phyloP scores from a whole-genome alignment of 1,140 invertebrate genomes.

The Neodiprion lecontei region DNA sequence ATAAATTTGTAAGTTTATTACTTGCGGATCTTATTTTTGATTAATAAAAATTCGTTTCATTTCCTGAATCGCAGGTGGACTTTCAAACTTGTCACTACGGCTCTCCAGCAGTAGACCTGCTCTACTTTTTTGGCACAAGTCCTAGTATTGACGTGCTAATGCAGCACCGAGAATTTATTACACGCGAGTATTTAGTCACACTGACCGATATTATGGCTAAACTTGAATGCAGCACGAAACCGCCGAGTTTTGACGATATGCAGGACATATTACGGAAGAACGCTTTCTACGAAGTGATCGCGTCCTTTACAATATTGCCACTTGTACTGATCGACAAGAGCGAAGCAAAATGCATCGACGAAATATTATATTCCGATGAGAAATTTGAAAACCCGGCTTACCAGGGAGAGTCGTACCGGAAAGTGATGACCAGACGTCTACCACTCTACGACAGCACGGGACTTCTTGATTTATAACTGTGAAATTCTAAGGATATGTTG shows the following conservation, averaged over 20 bases:
- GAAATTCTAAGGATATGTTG: too few relatives aligned
- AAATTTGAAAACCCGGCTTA: conserved; percentile 31
- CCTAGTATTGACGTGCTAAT: conserved; percentile 37
- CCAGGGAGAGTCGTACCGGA: conserved; percentile 25
- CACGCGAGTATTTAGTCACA: conserved; percentile 52
- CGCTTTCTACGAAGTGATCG: conserved; percentile 42
- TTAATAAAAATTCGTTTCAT: neutral
- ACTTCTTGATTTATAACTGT: conserved; percentile 38
- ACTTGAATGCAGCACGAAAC: conserved; percentile 46
- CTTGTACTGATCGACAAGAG: conserved; percentile 41
- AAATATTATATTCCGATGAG: conserved; percentile 34
- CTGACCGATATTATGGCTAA: conserved; percentile 49
- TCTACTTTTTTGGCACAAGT: conserved; percentile 63
- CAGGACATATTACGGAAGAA: conserved; percentile 42
- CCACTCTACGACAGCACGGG: conserved; percentile 37
- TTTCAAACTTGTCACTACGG: conserved; percentile 60
- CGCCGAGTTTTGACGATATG: conserved; percentile 55
- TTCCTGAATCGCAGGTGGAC: conserved; percentile 57
- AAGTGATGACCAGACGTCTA: conserved; percentile 40
- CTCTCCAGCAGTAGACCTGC: conserved; percentile 62
- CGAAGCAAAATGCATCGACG: conserved; percentile 38
- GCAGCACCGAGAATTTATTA: conserved; percentile 45
- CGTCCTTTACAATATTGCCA: conserved; percentile 39
- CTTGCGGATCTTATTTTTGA: too few relatives aligned
- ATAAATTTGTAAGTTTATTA: conserved; percentile 64